Percentiles rank a stretch among this genome's conserved stretches.
Evolutionary conservation across 2,113 vertebrate genomes (phyloP).

Genomic region (Cranoglanis bouderius): DNA sequence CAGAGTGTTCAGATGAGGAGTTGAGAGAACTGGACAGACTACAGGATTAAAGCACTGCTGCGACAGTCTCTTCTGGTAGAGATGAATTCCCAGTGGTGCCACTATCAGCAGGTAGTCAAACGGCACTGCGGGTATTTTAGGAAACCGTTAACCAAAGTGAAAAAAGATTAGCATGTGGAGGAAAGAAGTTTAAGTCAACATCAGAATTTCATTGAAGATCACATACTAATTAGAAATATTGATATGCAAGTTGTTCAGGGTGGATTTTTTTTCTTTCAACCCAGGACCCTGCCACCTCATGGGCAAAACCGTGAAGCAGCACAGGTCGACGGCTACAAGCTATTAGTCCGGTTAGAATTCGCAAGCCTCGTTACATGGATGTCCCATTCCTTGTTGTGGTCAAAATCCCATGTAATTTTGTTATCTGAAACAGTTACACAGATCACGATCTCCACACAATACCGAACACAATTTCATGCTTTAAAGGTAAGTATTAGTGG

Average conservation of each 20-base stretch:
- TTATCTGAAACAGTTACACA: conserved; percentile 2
- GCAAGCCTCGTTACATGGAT: neutral
- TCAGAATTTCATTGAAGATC: neutral
- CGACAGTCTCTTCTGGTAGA: neutral
- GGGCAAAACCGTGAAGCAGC: neutral
- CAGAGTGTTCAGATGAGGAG: too few species aligned
- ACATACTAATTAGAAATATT: neutral
- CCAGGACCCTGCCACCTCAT: neutral
- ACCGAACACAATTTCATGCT: conserved; percentile 21
- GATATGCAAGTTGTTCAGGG: neutral
- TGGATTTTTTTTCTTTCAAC: neutral
- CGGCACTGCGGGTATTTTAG: neutral
- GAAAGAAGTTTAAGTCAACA: neutral
- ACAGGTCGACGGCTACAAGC: neutral
- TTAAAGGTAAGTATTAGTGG: neutral
- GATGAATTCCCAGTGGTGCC: neutral
- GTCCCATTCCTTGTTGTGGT: neutral
- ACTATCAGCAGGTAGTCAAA: neutral
- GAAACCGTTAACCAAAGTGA: neutral
- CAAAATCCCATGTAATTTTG: neutral
- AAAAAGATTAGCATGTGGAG: neutral
- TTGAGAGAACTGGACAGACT: neutral
- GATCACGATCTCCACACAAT: conserved; percentile 1
- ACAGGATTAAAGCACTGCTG: neutral
- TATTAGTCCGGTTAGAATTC: neutral